phyloP scores from a whole-genome alignment of 1,140 invertebrate species.

The Orius laevigatus region DNA sequence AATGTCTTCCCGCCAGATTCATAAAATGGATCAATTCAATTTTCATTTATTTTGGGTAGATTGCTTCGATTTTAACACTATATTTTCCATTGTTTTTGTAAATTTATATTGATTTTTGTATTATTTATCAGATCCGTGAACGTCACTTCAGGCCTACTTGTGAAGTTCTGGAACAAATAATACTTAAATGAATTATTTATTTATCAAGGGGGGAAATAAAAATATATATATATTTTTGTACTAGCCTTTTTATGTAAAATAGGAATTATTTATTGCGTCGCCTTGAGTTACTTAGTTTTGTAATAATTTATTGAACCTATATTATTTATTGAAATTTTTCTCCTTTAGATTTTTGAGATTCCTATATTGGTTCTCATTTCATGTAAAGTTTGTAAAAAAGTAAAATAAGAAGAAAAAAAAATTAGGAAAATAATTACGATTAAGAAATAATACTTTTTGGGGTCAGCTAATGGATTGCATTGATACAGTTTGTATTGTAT shows the following conservation, averaged over 20 bases:
- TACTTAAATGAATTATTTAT: background rate
- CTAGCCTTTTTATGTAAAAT: conserved; percentile 9
- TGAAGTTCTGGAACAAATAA: background rate
- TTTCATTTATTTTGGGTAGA: background rate
- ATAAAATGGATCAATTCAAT: background rate
- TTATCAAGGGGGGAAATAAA: conserved; percentile 1
- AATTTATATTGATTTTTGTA: conserved; percentile 6
- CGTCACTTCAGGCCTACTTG: conserved; percentile 14
- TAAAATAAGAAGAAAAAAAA: no score
- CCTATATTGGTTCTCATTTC: no score
- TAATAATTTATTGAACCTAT: background rate
- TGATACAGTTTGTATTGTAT: no score
- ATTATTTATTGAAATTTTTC: no score
- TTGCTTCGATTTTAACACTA: conserved; percentile 2
- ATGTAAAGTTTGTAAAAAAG: no score
- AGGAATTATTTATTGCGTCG: background rate
- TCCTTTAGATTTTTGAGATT: no score
- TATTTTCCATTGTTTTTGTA: background rate
- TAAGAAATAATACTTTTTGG: no score
- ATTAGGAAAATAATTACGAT: no score
- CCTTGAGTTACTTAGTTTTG: conserved; percentile 4
- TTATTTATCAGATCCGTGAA: background rate
- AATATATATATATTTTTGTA: conserved; percentile 10
- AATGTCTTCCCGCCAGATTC: conserved; percentile 39
- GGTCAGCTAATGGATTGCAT: no score